Conservation (phyloP, 2,888 invertebrate genomes). For the Deilephila elpenor region DNA sequence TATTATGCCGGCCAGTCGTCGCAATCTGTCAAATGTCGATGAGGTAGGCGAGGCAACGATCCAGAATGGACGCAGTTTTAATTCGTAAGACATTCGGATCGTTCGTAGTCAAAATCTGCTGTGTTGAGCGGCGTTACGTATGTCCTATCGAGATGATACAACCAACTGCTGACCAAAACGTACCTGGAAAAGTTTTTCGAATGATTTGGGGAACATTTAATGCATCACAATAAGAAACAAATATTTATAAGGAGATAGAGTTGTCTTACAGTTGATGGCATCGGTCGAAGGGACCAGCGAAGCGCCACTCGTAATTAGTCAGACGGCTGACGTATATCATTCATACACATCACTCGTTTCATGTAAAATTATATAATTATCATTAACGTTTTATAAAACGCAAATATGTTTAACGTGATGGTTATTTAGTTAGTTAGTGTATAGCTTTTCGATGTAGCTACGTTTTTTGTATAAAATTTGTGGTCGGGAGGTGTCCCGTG, state of each 20-base stretch:
- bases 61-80: background rate
- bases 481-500: conserved; percentile 44
- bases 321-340: conserved; percentile 67
- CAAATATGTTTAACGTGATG: conserved; percentile 53
- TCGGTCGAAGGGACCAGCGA: too few species aligned
- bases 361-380: conserved; percentile 46
- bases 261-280: background rate
- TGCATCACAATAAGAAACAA: conserved; percentile 25
- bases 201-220: background rate
- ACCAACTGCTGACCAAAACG: conserved; percentile 9
- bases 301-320: conserved; percentile 35
- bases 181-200: conserved; percentile 2
- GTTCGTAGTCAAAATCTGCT: background rate
- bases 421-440: conserved; percentile 74
- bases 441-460: conserved; percentile 74
- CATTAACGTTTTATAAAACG: conserved; percentile 57
- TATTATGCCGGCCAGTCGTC: conserved; percentile 1
- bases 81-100: background rate
- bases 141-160: background rate
- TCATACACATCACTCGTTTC: conserved; percentile 76
- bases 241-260: background rate
- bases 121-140: conserved; percentile 5
- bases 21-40: background rate
- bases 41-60: background rate
- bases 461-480: conserved; percentile 59